These are phyloP conservation scores for Tachysurus vachellii DNA, from an alignment of 2,113 vertebrate genomes.

Conservation along the genomic window DNA sequence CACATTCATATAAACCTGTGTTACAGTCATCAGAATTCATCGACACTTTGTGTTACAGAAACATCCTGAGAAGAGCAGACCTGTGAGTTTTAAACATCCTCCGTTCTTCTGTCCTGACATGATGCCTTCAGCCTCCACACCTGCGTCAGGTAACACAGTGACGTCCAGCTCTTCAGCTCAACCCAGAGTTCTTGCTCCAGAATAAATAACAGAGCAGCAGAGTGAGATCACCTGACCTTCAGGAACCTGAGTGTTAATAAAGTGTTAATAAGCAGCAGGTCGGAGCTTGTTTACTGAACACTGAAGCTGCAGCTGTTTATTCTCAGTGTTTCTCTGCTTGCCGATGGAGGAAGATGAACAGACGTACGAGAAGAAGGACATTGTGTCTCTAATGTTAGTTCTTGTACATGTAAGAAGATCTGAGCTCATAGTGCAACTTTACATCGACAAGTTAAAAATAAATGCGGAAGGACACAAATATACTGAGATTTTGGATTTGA, in stretches of 20 bases:
- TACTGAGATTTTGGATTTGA: no score
- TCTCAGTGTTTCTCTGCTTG: no score
- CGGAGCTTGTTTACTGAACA: background rate
- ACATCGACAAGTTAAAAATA: no score
- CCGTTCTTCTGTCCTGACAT: constrained; percentile 73
- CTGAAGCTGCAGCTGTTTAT: no score
- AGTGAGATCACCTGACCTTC: no score
- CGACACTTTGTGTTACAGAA: constrained; percentile 59
- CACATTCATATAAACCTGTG: background rate
- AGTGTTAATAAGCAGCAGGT: background rate
- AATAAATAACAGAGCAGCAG: background rate
- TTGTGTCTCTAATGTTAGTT: no score
- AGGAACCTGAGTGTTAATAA: no score
- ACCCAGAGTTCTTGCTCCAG: background rate
- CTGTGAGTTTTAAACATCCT: constrained; percentile 64
- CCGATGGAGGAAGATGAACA: no score
- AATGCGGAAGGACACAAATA: no score
- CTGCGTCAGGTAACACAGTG: constrained; percentile 68
- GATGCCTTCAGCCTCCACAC: constrained; percentile 70
- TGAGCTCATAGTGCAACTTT: no score
- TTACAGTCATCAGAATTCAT: background rate
- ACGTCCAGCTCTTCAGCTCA: background rate
- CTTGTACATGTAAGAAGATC: no score
- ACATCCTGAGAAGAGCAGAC: constrained; percentile 72
- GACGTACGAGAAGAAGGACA: no score